These are phyloP conservation scores for Halcyon leucocephala DNA, from an alignment of 2,797 vertebrate genomes.

Conservation along the genomic window DNA sequence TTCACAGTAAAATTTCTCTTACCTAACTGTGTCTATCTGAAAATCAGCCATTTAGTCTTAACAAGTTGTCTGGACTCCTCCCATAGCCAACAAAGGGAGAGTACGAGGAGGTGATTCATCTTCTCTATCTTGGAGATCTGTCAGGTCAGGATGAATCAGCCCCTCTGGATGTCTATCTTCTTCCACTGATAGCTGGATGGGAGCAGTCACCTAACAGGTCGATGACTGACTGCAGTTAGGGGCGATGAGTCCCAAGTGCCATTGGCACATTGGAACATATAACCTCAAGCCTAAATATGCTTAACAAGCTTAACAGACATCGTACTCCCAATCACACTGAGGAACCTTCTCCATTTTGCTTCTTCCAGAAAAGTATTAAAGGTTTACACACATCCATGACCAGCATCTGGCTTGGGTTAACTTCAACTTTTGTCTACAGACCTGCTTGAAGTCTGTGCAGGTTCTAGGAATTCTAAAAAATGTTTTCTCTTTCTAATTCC, in stretches of 20 bases:
- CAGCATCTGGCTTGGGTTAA: not conserved
- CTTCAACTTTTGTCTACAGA: not conserved
- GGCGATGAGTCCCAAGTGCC: not conserved
- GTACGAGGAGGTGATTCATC: conserved; percentile 29
- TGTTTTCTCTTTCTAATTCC: not conserved
- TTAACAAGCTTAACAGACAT: conserved; percentile 28
- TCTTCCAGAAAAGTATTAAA: not conserved
- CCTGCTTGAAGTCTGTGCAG: not conserved
- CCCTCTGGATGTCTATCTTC: conserved; percentile 31
- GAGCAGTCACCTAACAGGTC: not conserved
- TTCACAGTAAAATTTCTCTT: not conserved
- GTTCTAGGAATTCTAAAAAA: not conserved
- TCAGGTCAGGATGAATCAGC: conserved; percentile 67
- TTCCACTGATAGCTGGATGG: not conserved
- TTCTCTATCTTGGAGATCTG: conserved; percentile 52
- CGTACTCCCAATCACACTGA: not conserved
- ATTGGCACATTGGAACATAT: conserved; percentile 7
- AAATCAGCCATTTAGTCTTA: conserved; percentile 45
- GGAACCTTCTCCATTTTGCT: not conserved
- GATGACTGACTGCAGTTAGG: not conserved
- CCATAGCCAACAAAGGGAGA: conserved; percentile 12
- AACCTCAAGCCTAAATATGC: conserved; percentile 46
- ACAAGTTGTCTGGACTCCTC: conserved; percentile 39
- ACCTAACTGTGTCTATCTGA: conserved; percentile 35
- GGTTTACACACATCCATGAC: not conserved